A percentile compares a stretch with the other conserved stretches of the same genome.
These are phyloP conservation scores for Lagorchestes hirsutus DNA, from an alignment of 2,797 vertebrate genomes.

Conservation along the genomic window DNA sequence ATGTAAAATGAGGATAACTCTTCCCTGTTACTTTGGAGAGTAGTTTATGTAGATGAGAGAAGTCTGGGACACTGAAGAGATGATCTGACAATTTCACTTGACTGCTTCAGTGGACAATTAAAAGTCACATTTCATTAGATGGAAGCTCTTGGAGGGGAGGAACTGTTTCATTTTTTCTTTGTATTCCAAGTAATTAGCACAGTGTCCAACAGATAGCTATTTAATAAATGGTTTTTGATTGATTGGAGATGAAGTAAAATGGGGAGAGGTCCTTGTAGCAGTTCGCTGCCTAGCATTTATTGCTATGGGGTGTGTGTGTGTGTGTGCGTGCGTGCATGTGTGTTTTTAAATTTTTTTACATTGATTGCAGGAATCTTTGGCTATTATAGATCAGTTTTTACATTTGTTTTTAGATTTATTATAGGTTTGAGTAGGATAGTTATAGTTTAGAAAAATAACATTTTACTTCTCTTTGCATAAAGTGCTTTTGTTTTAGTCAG, in stretches of 20 bases:
- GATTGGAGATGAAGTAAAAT: background rate
- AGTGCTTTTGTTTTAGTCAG: background rate
- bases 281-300: background rate
- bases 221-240: background rate
- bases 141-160: background rate
- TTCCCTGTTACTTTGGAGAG: background rate
- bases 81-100: background rate
- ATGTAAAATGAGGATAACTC: background rate
- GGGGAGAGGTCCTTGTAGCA: background rate
- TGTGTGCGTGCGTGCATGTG: background rate
- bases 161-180: background rate
- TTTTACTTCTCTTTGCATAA: background rate
- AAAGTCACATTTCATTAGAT: background rate
- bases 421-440: background rate
- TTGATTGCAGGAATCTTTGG: background rate
- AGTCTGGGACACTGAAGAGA: background rate
- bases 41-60: background rate
- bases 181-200: background rate
- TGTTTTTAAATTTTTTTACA: background rate
- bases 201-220: background rate
- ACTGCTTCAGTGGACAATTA: background rate
- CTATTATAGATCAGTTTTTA: background rate
- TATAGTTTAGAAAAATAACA: background rate
- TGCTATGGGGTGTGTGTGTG: background rate
- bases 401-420: background rate